These are phyloP conservation scores for Carlito syrichta DNA, from an alignment of 2,113 vertebrate genomes.

Conservation along the genomic window DNA sequence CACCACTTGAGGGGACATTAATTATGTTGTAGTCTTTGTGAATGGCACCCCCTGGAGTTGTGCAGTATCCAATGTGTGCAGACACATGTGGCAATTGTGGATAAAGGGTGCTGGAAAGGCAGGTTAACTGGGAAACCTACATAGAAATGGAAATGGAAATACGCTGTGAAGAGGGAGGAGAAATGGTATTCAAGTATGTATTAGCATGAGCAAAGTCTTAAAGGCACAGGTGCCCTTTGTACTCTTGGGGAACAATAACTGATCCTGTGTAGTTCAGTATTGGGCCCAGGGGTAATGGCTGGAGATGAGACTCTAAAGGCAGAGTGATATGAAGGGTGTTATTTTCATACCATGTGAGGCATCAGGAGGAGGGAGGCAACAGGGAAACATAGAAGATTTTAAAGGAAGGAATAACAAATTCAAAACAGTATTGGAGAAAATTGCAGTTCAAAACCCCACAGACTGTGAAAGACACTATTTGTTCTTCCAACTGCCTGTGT, in stretches of 20 bases:
- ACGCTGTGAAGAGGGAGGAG: background rate
- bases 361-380: background rate
- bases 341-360: background rate
- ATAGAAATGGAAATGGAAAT: background rate
- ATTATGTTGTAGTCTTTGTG: background rate
- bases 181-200: background rate
- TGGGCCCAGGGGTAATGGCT: fast-evolving
- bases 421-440: constrained; percentile 21
- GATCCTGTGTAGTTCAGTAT: fast-evolving
- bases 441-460: background rate
- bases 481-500: constrained; percentile 29
- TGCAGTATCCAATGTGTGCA: background rate
- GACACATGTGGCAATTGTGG: background rate
- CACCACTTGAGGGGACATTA: too few species aligned
- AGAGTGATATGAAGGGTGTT: background rate
- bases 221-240: too few species aligned
- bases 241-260: background rate
- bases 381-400: background rate
- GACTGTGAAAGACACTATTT: constrained; percentile 33
- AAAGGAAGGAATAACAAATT: background rate
- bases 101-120: background rate
- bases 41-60: background rate
- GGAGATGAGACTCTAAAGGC: background rate
- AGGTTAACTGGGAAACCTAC: background rate
- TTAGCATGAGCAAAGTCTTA: background rate